Evolutionary conservation across 2,797 vertebrate species (phyloP), one percentile per base, ranked within the genome.

Genomic region (Lemur catta): DNA sequence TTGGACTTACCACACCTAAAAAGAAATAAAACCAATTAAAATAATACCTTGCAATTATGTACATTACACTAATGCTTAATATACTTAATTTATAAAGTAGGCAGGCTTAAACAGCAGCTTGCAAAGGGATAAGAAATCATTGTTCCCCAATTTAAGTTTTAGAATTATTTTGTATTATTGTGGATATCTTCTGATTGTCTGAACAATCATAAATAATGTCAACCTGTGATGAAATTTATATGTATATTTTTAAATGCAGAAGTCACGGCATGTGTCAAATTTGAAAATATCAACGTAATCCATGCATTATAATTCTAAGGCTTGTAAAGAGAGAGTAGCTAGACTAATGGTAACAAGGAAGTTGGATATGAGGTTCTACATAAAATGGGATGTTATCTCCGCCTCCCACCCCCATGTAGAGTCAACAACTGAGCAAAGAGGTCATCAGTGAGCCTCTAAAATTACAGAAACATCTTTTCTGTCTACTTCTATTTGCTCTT

Each of bases 141-240:
- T 91, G 6, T 65, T 93, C 63, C 4, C 15, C 22, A 46, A 35
- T 79, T 75, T 84, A 84, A 93, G 38, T 80, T 87, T 96, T 72
- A 89, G 15, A 96, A 89, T 94, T 93, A 78, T 87, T 89, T 74
- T 67, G 18, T 50, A 69, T 81, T 3, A 57, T 75, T 46, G 14
- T 75, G 33, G 4, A 67, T n/a, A 43, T 71, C 30, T 93, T 24
- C 26, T 74, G 33, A 7, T 52, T 67, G 8, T 55, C 43, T 46
- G 20, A 86, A 74, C 22, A 76, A 22, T 55, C 24, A 20, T 43
- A 87, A 78, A 48, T 55, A 72, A 48, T 10, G 91, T 48, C 43
- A 55, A 61, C 80, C 86, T 76, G 22, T 41, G 46, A 61, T 85
- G 52, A 91, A 72, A 43, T 17, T 38, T 87, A 80, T 35, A 35